These are phyloP conservation scores for Pyrocephalus nanus DNA, from an alignment of 2,797 vertebrate species.

Conservation along the genomic window DNA sequence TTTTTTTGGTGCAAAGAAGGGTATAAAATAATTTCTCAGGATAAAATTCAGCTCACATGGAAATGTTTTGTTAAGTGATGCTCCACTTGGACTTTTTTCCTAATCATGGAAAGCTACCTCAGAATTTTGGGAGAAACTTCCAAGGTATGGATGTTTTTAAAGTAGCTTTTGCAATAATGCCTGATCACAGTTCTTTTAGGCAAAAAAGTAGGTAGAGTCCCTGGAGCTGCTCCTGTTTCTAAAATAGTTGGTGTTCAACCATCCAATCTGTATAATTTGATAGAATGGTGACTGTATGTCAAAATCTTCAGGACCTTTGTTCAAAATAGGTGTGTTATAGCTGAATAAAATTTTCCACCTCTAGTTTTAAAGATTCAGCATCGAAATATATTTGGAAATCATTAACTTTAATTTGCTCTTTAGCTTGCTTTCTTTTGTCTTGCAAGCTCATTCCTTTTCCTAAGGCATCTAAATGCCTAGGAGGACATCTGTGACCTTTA, in stretches of 20 bases:
- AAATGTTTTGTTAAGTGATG: constrained; percentile 1
- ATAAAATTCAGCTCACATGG: not conserved
- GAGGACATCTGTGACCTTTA: constrained; percentile 36
- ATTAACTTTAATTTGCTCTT: not conserved
- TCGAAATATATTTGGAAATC: constrained; percentile 26
- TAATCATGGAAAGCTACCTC: not conserved
- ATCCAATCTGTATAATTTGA: not conserved
- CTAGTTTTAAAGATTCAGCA: not conserved
- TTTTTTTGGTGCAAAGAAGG: not conserved
- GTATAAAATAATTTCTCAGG: not conserved
- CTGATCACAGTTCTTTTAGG: not conserved
- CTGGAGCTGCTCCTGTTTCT: not conserved
- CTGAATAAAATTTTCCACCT: not conserved
- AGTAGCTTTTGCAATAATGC: not conserved
- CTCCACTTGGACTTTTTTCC: not conserved
- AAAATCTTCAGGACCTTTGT: not conserved
- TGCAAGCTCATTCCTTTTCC: not conserved
- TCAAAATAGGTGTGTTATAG: not conserved
- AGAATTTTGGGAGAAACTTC: not conserved
- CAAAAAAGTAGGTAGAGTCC: not conserved
- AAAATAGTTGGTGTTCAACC: not conserved
- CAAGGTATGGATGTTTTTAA: not conserved
- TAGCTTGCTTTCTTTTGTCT: constrained; percentile 18
- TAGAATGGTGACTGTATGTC: not conserved
- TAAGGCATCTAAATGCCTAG: not conserved